Evolutionary conservation across 2,888 invertebrate species (phyloP), one percentile per base, ranked within the genome.

Genomic region (Platycnemis pennipes): DNA sequence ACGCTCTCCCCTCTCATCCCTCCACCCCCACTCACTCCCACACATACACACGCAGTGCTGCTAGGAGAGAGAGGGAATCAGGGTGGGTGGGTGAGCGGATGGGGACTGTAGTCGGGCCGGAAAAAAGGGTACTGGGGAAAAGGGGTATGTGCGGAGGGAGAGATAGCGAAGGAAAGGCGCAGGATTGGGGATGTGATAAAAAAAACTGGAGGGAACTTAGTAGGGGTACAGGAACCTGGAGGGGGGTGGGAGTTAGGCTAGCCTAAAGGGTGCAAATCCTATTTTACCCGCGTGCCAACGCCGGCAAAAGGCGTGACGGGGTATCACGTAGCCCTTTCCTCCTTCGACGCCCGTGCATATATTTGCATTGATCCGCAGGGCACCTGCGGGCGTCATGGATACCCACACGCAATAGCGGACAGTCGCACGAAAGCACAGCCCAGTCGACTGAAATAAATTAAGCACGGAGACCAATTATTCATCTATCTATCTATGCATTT

Each of bases 251-350:
- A 77, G 37, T 45, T 45, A 53, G 53, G 37, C 46, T 31, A 31
- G 46, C 13, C 31, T 53, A 49, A 88, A 49, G 88, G 31, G 88
- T 31, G 31, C n/a, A 49, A 88, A 88, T 46, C 46, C 45, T 44
- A 37, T 89, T 89, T 53, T 31, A n/a, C 45, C 53, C 8, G 22
- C 37, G 88, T n/a, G 49, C 37, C 49, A 37, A 37, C 45, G 44
- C n/a, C 44, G 44, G 26, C 77, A 77, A 77, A 77, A 77, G 77
- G 77, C 77, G 77, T 77, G 77, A 77, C 77, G 77, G 11, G 77
- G 37, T 77, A 77, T 77, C 77, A 77, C 37, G 37, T 1, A 11
- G 77, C 77, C 37, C 26, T 49, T n/a, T 49, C 5, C 63, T n/a
- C 63, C 63, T 37, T 37, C 77, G 77, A 77, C 45, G 44, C 45